Conservation (phyloP, 64 coral and sea anemone species). For the Acropora tenuis region DNA sequence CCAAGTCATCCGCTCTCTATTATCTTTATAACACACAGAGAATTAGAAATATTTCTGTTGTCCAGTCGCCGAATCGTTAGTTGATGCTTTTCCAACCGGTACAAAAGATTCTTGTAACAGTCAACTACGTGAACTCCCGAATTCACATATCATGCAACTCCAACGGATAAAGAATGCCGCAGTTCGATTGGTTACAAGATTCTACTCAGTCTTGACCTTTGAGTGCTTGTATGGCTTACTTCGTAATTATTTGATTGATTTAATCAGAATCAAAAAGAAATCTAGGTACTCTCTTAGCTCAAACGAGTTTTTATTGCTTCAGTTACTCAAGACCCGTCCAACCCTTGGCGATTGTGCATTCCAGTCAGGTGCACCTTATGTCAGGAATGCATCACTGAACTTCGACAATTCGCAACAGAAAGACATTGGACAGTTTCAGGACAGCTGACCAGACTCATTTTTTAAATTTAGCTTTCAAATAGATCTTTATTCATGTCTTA, state of each 20-base stretch:
- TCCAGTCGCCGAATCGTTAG: conserved; percentile 10
- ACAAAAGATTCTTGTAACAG: conserved; percentile 16
- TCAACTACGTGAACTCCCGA: conserved; percentile 11
- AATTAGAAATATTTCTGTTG: conserved; percentile 30
- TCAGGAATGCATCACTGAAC: conserved; percentile 24
- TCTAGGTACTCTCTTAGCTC: conserved; percentile 27
- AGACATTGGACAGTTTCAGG: conserved; percentile 16
- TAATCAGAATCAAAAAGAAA: neutral
- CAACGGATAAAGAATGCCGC: conserved; percentile 27
- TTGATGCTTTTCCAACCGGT: conserved; percentile 35
- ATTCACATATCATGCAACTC: conserved; percentile 30
- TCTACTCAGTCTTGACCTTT: neutral
- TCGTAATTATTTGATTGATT: conserved; percentile 21
- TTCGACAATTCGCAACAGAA: conserved; percentile 6
- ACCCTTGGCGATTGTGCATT: neutral
- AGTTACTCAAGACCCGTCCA: neutral
- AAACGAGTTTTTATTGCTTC: conserved; percentile 7
- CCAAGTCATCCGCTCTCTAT: conserved; percentile 22
- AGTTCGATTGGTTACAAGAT: conserved; percentile 15
- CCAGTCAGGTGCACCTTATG: conserved; percentile 16
- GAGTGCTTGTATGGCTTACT: conserved; percentile 12
- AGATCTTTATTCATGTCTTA: too few relatives aligned
- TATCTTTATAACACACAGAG: conserved; percentile 13
- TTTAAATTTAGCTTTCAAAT: neutral
- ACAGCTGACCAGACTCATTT: neutral